Evolutionary conservation across 1,140 invertebrate genomes (phyloP).

Genomic region (Neelides sp.): DNA sequence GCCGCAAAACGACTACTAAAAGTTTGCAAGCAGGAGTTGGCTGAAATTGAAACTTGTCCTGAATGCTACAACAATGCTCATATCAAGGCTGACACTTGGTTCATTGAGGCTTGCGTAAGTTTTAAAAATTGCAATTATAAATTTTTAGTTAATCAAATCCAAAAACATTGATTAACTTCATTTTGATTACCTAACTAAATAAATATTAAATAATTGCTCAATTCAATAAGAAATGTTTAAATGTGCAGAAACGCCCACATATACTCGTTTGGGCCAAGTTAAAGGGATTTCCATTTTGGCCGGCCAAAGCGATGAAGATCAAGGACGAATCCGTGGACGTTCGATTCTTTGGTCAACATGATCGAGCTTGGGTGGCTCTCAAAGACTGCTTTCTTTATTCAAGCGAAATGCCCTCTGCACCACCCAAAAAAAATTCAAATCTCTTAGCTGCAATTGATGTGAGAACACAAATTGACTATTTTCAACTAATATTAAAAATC

Average conservation of each 20-base stretch:
- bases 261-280: constrained; percentile 73
- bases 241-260: constrained; percentile 58
- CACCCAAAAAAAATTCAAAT: constrained; percentile 49
- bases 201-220: neutral
- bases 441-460: constrained; percentile 50
- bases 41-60: constrained; percentile 84
- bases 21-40: constrained; percentile 69
- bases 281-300: constrained; percentile 91
- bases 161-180: too few species aligned
- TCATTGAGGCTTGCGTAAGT: constrained; percentile 73
- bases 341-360: constrained; percentile 85
- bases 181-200: too few species aligned
- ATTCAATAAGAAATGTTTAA: constrained; percentile 11
- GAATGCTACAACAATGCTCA: constrained; percentile 80
- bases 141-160: too few species aligned
- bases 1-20: constrained; percentile 66
- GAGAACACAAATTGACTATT: constrained; percentile 23
- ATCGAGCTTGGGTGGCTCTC: constrained; percentile 72
- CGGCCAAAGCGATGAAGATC: constrained; percentile 74
- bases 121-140: neutral
- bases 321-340: constrained; percentile 66
- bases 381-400: constrained; percentile 70
- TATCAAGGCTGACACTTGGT: constrained; percentile 68
- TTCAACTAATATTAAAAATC: neutral
- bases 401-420: constrained; percentile 47